These are phyloP conservation scores for Fringilla coelebs DNA, from an alignment of 2,797 vertebrate species.

Conservation along the genomic window DNA sequence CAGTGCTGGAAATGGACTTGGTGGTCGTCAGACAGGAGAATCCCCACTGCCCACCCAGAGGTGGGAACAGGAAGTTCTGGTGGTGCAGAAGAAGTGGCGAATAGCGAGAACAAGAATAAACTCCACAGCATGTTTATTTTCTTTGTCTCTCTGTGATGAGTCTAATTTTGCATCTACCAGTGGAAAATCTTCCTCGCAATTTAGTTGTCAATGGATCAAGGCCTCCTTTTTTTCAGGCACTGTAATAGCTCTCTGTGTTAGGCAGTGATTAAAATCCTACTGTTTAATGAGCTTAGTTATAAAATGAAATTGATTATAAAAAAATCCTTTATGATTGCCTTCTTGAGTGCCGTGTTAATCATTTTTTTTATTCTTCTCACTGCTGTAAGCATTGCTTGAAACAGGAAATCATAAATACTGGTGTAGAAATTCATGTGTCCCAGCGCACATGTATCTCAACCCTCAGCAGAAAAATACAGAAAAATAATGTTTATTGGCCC, in stretches of 20 bases:
- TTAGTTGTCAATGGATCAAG: not conserved
- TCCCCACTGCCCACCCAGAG: not conserved
- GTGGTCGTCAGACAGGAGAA: not conserved
- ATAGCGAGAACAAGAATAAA: not conserved
- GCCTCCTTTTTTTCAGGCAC: not conserved
- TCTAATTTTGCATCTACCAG: not conserved
- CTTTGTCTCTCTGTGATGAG: not conserved
- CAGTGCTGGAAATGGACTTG: fast-evolving
- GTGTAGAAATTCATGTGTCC: slow-evolving; percentile 23
- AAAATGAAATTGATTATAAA: slow-evolving; percentile 58
- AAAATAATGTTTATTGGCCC: slow-evolving; percentile 13
- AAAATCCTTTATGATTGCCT: slow-evolving; percentile 22
- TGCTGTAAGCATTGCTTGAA: slow-evolving; percentile 46
- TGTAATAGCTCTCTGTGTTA: slow-evolving; percentile 1
- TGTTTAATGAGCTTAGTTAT: slow-evolving; percentile 56
- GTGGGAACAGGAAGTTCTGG: not conserved
- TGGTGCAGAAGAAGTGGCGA: not conserved
- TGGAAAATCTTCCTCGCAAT: not conserved
- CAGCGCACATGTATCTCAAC: not conserved
- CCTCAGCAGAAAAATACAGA: not conserved
- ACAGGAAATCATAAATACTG: slow-evolving; percentile 55
- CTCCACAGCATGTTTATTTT: not conserved
- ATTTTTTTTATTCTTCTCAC: slow-evolving; percentile 40
- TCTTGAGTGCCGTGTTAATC: slow-evolving; percentile 18
- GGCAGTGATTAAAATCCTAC: slow-evolving; percentile 57